Evolutionary conservation across 2,113 vertebrate species (phyloP), one percentile per base, ranked within the genome.

Genomic region (Pollachius pollachius): DNA sequence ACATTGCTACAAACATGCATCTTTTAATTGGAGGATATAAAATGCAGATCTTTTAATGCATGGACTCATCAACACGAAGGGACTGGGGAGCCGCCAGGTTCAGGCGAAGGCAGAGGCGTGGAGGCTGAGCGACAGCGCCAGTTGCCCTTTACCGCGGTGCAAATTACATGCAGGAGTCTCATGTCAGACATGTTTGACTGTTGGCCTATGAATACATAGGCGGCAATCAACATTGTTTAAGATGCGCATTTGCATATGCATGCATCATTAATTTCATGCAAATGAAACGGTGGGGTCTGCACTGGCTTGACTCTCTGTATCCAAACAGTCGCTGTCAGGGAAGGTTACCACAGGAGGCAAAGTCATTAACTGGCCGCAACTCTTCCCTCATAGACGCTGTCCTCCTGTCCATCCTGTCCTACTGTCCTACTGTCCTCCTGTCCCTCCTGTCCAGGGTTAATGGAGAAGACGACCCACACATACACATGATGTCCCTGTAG

Each of bases 211-310:
- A 90, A 93, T 92, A 82, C 89, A 92, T 89, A 90, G 88, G 85
- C 88, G 76, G 88, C 85, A 87, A 91, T 92, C 88, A 92, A 87
- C 85, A 78, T 86, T 91, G 88, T 90, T 92, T 90, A 92, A 89
- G 90, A 91, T 88, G 84, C 88, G 85, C 75, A 90, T 90, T 91
- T 92, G 89, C 90, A 92, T 92, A 91, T 90, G 84, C 87, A 92
- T 85, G 88, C 87, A 80, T 88, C 85, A 90, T 91, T 93, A 91
- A 92, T 91, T 89, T 67, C 78, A 90, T 92, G 89, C 85, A 92
- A 90, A 92, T 91, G 87, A 89, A 81, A 74, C 74, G 67, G 82
- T 37, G 66, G 77, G 72, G 85, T 78, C 74, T 62, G 77, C 79
- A 77, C 80, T 62, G 18, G 80, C 77, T 70, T 81, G 84, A 88